Percentiles rank a stretch among this genome's conserved stretches.
Conservation (phyloP, 2,888 invertebrate species). For the Cotesia congregata region DNA sequence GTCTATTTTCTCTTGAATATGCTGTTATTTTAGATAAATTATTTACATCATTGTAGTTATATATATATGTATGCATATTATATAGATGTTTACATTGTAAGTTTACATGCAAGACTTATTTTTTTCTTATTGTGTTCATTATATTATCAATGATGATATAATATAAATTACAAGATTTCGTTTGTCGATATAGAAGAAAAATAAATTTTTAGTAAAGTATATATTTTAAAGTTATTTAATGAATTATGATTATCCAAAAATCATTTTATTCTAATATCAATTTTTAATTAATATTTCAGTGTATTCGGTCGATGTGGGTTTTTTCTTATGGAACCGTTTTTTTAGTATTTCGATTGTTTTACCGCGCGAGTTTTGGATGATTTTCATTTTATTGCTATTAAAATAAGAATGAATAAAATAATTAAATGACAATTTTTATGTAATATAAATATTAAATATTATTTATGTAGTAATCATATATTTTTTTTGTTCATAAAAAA, state of each 20-base stretch:
- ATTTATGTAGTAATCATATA: slow-evolving; percentile 26
- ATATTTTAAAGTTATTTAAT: not conserved
- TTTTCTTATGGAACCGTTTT: slow-evolving; percentile 5
- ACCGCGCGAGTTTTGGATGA: slow-evolving; percentile 43
- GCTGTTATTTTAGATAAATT: slow-evolving; percentile 4
- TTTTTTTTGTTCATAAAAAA: not conserved
- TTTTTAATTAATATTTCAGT: not conserved
- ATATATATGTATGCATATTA: not conserved
- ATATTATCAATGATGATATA: not conserved
- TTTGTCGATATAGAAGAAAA: not conserved
- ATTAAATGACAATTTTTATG: slow-evolving; percentile 40
- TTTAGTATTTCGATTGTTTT: slow-evolving; percentile 45
- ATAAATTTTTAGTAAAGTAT: not conserved
- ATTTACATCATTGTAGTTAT: not conserved
- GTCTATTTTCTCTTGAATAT: slow-evolving; percentile 38
- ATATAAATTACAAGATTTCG: not conserved
- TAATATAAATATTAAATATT: slow-evolving; percentile 53
- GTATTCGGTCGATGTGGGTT: slow-evolving; percentile 1
- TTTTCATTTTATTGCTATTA: slow-evolving; percentile 22
- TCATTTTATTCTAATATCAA: slow-evolving; percentile 16
- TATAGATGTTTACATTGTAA: not conserved
- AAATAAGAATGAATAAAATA: not conserved
- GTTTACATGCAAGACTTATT: not conserved
- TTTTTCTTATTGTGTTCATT: slow-evolving; percentile 1
- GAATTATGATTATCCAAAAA: not conserved